Base-by-base conservation (phyloP, 2,888 invertebrate genomes). In the Phyllotreta cruciferae region DNA sequence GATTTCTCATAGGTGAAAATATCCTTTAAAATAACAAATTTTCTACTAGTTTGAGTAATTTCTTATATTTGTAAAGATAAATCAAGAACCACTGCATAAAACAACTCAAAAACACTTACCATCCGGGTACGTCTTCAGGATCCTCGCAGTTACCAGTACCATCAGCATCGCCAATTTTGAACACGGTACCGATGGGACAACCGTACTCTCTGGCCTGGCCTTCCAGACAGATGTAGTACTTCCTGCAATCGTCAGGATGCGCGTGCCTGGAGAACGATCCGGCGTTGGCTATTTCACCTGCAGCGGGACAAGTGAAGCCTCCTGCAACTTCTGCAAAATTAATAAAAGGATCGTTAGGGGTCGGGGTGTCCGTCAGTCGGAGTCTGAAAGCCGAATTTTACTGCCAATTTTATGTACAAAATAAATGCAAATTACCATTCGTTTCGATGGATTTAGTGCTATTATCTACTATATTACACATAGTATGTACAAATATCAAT, bases 251-350 rank as follows among this genome's bases (percentile, higher is more conserved):
- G 72, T 94, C 94, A 39, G 95, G 95, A 82, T 96, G 96, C 63
- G 95, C 94, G 83, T 96, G 96, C 79, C 96, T 90, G 74, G 94
- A 94, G 90, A 96, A 96, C 68, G 94, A 91, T 67, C 94, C 95
- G 69, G 91, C 87, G 77, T 89, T 90, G 75, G 90, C 87, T 37
- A 92, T 86, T 82, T 93, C 93, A 76, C 92, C 92, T 58, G 90
- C 85, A 69, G 91, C 90, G 62, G 94, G 93, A 83, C 95, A 95
- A 70, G 86, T 79, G 85, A 95, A 95, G 77, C 94, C 95, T 81
- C 91, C 91, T 77, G 93, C 93, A 80, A 94, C 93, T 86, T 95
- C 95, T 94, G 85, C 69, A 84, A 60, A 78, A 64, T 66, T 58
- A 68, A 68, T 45, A 24, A 24, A 24, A 24, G 24, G 24, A 24